phyloP scores from a whole-genome alignment of 2,113 vertebrate species.

The Tapirus terrestris region DNA sequence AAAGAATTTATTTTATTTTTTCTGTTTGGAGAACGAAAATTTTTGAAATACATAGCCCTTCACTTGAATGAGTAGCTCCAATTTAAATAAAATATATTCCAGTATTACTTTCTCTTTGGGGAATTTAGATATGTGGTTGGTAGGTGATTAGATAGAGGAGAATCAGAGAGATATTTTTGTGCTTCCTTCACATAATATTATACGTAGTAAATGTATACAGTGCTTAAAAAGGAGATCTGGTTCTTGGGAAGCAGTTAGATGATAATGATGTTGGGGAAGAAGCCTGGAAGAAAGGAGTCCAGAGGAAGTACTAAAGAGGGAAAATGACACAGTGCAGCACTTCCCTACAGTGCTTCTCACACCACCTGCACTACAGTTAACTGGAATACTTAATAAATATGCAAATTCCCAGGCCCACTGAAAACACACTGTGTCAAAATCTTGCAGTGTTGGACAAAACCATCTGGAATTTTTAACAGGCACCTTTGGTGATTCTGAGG shows the following conservation, averaged over 20 bases:
- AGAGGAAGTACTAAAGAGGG: not conserved
- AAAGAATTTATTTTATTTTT: not conserved
- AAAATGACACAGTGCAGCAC: not conserved
- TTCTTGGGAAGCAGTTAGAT: not conserved
- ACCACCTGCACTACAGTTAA: not conserved
- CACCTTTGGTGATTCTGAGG: not conserved
- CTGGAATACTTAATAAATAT: not conserved
- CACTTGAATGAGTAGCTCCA: not conserved
- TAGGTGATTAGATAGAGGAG: not conserved
- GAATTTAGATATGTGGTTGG: not conserved
- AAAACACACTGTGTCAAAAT: not conserved
- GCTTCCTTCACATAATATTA: not conserved
- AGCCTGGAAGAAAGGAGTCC: not conserved
- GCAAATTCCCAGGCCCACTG: not conserved
- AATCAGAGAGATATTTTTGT: not conserved
- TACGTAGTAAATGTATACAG: not conserved
- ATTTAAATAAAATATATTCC: not conserved
- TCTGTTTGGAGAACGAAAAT: not conserved
- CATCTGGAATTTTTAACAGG: not conserved
- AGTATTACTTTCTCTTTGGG: not conserved
- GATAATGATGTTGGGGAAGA: not conserved
- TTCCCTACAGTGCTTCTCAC: not conserved
- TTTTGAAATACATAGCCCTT: not conserved
- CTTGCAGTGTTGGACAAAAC: not conserved
- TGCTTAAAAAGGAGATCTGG: not conserved